Conservation (phyloP, 2,888 invertebrate genomes). For the Diaprepes abbreviatus region DNA sequence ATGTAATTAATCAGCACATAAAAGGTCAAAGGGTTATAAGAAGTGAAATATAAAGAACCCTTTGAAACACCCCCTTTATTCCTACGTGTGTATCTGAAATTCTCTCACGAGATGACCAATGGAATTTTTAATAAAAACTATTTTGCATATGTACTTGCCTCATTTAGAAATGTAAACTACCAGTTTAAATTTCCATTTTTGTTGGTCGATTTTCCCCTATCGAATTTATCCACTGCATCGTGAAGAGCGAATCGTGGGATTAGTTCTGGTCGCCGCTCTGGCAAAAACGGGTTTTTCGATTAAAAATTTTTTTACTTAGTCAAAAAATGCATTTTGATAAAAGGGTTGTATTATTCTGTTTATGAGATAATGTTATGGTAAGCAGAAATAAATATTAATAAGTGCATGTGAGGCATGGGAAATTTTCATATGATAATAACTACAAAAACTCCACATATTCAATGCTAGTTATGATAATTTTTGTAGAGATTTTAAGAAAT, state of each 20-base stretch:
- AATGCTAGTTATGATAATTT: no score
- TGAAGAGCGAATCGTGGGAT: background rate
- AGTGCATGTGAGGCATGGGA: no score
- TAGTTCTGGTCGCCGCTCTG: background rate
- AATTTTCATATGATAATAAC: no score
- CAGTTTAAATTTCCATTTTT: background rate
- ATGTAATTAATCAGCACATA: slow-evolving; percentile 10
- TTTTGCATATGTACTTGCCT: slow-evolving; percentile 4
- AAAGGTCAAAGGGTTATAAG: slow-evolving; percentile 5
- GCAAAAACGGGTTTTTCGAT: background rate
- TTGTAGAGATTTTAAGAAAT: no score
- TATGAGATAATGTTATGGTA: no score
- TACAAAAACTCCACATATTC: no score
- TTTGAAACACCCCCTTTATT: background rate
- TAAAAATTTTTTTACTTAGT: background rate
- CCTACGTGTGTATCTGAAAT: background rate
- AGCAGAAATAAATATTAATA: no score
- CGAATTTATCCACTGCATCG: no score
- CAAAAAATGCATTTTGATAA: no score
- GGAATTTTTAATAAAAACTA: slow-evolving; percentile 3
- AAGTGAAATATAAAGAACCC: background rate
- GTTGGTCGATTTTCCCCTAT: background rate
- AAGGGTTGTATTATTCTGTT: no score
- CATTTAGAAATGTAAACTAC: background rate
- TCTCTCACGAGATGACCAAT: slow-evolving; percentile 13